Conservation (phyloP, 2,888 invertebrate genomes). For the Erynnis tages region DNA sequence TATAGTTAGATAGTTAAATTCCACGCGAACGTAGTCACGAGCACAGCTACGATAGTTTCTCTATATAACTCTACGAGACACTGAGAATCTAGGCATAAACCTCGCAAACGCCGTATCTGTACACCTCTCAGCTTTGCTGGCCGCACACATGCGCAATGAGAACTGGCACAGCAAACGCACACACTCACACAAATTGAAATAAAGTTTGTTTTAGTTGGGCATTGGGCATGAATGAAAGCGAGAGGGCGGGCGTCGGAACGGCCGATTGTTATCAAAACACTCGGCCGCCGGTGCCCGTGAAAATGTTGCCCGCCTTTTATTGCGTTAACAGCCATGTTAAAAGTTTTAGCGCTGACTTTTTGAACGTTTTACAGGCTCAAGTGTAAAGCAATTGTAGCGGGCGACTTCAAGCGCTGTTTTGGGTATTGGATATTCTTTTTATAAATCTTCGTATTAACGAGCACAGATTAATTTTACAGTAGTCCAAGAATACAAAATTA, state of each 20-base stretch:
- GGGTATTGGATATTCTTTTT: too few species aligned
- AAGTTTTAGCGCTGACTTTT: background rate
- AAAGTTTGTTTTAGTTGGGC: constrained; percentile 80
- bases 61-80: too few species aligned
- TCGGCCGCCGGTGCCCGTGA: constrained; percentile 30
- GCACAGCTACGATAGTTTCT: too few species aligned
- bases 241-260: constrained; percentile 52
- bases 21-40: too few species aligned
- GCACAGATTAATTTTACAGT: too few species aligned
- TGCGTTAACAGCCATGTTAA: background rate
- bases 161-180: constrained; percentile 57
- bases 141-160: constrained; percentile 67
- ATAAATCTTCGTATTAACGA: too few species aligned
- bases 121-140: constrained; percentile 47
- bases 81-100: constrained; percentile 31
- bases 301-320: constrained; percentile 18
- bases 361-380: background rate
- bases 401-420: too few species aligned
- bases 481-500: too few species aligned
- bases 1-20: too few species aligned
- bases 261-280: constrained; percentile 67
- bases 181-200: constrained; percentile 75
- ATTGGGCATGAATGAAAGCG: constrained; percentile 76
- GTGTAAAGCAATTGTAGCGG: background rate
- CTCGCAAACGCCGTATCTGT: constrained; percentile 27